A percentile compares a stretch with the other conserved stretches of the same genome.
Evolutionary conservation across 2,888 invertebrate species (phyloP).

Genomic region (Lepidochrysops patricia): DNA sequence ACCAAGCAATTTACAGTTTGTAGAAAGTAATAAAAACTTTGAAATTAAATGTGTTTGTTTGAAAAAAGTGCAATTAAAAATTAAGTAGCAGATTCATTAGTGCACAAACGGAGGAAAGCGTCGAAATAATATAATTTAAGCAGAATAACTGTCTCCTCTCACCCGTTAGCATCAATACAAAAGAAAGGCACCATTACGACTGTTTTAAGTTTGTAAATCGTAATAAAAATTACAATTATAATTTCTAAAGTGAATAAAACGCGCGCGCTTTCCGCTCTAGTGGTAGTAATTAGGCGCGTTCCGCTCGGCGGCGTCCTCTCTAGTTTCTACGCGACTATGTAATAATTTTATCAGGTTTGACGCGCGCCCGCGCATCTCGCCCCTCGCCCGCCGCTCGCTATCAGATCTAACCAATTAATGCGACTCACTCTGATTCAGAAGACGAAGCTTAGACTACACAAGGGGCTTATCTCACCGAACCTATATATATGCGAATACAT

Average conservation of each 20-base stretch:
- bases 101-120: background rate
- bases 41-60: background rate
- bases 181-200: constrained; percentile 9
- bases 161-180: constrained; percentile 10
- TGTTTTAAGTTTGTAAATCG: constrained; percentile 7
- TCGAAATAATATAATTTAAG: background rate
- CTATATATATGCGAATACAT: no score
- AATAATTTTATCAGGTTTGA: constrained; percentile 44
- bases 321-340: constrained; percentile 55
- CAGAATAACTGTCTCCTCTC: constrained; percentile 1
- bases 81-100: background rate
- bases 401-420: constrained; percentile 17
- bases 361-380: constrained; percentile 28
- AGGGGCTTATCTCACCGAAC: background rate
- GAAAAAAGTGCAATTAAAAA: constrained; percentile 2
- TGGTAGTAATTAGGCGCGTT: constrained; percentile 71
- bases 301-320: constrained; percentile 50
- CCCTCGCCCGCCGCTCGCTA: constrained; percentile 18
- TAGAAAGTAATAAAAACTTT: background rate
- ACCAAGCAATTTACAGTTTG: background rate
- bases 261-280: constrained; percentile 57
- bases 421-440: constrained; percentile 14
- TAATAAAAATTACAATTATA: constrained; percentile 22
- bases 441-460: background rate
- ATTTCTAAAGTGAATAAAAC: constrained; percentile 44